A percentile compares a stretch with the other conserved stretches of the same genome.
Conservation (phyloP, 1,140 invertebrate genomes). For the Acromyrmex charruanus region DNA sequence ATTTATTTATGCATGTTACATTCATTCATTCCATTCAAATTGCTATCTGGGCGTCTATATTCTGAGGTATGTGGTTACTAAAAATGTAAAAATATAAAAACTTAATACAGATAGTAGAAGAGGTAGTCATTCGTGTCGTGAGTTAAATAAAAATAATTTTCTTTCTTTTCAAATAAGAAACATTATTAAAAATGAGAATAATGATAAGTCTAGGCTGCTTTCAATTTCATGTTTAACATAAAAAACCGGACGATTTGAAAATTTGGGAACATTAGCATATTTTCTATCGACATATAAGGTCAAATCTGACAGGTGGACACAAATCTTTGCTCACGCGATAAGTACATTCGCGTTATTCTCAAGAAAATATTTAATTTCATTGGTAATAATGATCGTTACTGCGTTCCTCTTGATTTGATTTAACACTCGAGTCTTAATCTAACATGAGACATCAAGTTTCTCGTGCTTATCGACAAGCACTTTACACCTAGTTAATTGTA, state of each 20-base stretch:
- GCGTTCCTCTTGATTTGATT: slow-evolving; percentile 74
- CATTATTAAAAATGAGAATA: slow-evolving; percentile 54
- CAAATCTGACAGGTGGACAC: slow-evolving; percentile 66
- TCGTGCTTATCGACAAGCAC: slow-evolving; percentile 67
- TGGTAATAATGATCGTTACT: slow-evolving; percentile 69
- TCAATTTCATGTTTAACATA: slow-evolving; percentile 58
- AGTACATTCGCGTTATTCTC: slow-evolving; percentile 64
- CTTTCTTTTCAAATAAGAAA: slow-evolving; percentile 56
- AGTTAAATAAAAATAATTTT: slow-evolving; percentile 73
- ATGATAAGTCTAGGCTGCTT: slow-evolving; percentile 64
- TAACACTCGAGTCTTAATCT: slow-evolving; percentile 75
- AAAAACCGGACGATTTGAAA: slow-evolving; percentile 80
- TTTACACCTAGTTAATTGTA: slow-evolving; percentile 77
- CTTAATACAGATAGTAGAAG: slow-evolving; percentile 83
- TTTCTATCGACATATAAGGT: slow-evolving; percentile 65
- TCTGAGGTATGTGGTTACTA: slow-evolving; percentile 86
- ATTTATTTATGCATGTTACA: slow-evolving; percentile 74
- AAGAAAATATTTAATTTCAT: slow-evolving; percentile 52
- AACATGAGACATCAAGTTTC: slow-evolving; percentile 67
- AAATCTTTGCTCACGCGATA: slow-evolving; percentile 75
- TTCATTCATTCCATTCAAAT: slow-evolving; percentile 73
- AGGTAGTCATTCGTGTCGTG: slow-evolving; percentile 84
- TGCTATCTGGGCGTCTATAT: slow-evolving; percentile 79
- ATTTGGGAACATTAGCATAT: slow-evolving; percentile 78
- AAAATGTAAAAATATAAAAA: slow-evolving; percentile 86